These are phyloP conservation scores for Gymnodraco acuticeps DNA, from an alignment of 2,797 vertebrate genomes.

Conservation along the genomic window DNA sequence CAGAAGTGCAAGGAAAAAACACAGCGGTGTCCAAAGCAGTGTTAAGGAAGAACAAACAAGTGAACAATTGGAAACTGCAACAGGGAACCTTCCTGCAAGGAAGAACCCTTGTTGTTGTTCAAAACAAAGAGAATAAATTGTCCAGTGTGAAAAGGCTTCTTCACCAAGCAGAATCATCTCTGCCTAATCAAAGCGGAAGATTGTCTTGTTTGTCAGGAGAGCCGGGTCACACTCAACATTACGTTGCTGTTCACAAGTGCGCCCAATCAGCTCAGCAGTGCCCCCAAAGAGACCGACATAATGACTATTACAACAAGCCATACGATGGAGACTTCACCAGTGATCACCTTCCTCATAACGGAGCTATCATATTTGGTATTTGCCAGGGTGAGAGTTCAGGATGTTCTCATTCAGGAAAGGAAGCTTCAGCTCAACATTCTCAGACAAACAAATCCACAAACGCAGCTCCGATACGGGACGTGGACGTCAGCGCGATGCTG, in stretches of 20 bases:
- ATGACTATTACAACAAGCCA: neutral
- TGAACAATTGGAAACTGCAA: neutral
- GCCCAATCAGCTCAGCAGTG: neutral
- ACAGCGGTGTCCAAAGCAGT: neutral
- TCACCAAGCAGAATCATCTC: neutral
- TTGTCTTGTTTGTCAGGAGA: neutral
- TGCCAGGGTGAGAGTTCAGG: neutral
- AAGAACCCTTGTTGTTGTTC: constrained; percentile 21
- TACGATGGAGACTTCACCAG: constrained; percentile 41
- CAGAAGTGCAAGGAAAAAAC: neutral
- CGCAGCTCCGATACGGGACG: neutral
- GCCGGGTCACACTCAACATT: neutral
- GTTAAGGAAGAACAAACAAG: neutral
- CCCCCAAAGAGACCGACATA: neutral
- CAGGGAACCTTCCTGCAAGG: constrained; percentile 63
- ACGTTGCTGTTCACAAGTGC: neutral
- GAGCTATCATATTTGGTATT: constrained; percentile 29
- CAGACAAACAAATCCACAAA: neutral
- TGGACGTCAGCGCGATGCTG: constrained; percentile 57
- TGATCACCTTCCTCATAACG: constrained; percentile 24
- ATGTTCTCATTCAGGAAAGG: neutral
- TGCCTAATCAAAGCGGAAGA: constrained; percentile 25
- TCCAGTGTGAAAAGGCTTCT: constrained; percentile 7
- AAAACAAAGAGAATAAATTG: constrained; percentile 69
- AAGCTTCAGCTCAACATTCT: neutral